Evolutionary conservation across 1,140 invertebrate species (phyloP).

Genomic region (Tetramorium parvispinum): DNA sequence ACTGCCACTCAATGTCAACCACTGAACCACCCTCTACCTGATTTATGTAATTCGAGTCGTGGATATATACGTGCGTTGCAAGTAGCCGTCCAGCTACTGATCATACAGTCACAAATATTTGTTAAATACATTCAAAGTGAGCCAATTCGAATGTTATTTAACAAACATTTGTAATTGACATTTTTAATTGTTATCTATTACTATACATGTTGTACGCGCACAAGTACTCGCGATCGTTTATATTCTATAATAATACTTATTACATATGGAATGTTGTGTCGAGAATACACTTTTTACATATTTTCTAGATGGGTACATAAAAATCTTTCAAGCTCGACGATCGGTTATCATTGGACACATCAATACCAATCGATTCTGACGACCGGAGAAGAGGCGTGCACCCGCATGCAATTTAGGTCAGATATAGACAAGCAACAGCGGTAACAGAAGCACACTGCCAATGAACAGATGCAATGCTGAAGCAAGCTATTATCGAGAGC

Average conservation of each 20-base stretch:
- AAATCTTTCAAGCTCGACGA: neutral
- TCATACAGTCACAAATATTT: constrained; percentile 24
- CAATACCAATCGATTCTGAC: constrained; percentile 29
- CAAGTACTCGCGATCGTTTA: neutral
- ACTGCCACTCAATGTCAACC: constrained; percentile 48
- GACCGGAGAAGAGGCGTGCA: neutral
- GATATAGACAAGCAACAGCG: constrained; percentile 29
- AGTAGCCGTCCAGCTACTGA: neutral
- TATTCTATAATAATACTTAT: neutral
- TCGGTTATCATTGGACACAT: constrained; percentile 22
- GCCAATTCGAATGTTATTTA: constrained; percentile 12
- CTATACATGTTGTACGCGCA: neutral
- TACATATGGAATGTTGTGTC: neutral
- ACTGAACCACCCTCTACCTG: constrained; percentile 14
- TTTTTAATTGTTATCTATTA: constrained; percentile 26
- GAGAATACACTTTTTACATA: neutral
- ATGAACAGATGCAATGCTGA: constrained; percentile 58
- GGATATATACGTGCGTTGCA: neutral
- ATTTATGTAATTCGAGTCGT: constrained; percentile 51
- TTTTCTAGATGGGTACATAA: neutral
- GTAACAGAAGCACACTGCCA: constrained; percentile 32
- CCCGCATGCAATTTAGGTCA: constrained; percentile 46
- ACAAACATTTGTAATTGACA: constrained; percentile 36
- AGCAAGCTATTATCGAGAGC: constrained; percentile 50
- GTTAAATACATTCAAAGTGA: constrained; percentile 25